Percentiles rank a stretch among this genome's conserved stretches.
These are phyloP conservation scores for Pipra filicauda DNA, from an alignment of 2,113 vertebrate genomes.

Conservation along the genomic window DNA sequence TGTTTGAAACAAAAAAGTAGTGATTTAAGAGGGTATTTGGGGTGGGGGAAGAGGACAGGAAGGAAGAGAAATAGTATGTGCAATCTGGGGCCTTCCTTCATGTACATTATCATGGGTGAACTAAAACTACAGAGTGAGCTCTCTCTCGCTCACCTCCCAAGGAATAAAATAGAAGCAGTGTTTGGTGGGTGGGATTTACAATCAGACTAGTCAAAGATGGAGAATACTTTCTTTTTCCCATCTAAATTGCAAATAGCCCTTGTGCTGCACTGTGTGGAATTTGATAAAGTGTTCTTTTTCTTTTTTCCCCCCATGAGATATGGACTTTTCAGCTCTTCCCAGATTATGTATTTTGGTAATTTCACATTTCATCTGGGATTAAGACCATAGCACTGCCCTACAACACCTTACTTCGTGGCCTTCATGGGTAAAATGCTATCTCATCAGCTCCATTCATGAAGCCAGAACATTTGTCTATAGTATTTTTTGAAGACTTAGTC, in stretches of 20 bases:
- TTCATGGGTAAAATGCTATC: background rate
- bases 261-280: background rate
- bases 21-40: background rate
- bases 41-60: background rate
- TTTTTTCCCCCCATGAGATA: background rate
- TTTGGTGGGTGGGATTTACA: background rate
- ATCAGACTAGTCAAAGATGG: background rate
- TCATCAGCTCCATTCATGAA: background rate
- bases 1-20: conserved; percentile 44
- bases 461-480: background rate
- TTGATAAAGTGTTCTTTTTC: background rate
- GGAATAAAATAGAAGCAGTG: background rate
- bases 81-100: background rate
- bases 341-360: background rate
- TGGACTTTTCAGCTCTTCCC: background rate
- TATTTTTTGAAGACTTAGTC: background rate
- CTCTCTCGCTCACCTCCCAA: background rate
- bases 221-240: background rate
- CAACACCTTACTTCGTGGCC: background rate
- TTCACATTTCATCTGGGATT: background rate
- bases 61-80: background rate
- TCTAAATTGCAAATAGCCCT: background rate
- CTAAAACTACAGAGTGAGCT: background rate
- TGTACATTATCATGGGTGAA: background rate
- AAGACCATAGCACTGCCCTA: background rate